phyloP scores from a whole-genome alignment of 2,113 vertebrate genomes.

The Ctenodactylus gundi region DNA sequence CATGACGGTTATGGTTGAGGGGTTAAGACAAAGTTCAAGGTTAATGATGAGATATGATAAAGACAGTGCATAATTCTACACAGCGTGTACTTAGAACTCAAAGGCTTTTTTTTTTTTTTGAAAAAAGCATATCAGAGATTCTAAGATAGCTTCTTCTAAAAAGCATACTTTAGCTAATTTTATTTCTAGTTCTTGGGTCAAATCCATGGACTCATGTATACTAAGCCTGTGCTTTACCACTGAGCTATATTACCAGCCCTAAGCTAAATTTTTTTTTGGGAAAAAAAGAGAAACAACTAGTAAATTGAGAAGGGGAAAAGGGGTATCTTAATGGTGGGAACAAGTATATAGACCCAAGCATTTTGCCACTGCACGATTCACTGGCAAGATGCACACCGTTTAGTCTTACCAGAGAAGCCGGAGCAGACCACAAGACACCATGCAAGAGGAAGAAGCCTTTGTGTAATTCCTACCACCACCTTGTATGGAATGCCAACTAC shows the following conservation, averaged over 20 bases:
- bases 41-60: not conserved
- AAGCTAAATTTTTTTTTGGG: not conserved
- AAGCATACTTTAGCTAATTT: not conserved
- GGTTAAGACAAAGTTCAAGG: not conserved
- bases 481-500: not conserved
- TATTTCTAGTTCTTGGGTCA: not conserved
- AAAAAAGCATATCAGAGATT: not conserved
- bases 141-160: conserved; percentile 24
- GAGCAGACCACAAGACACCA: not conserved
- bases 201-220: not conserved
- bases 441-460: not conserved
- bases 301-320: not conserved
- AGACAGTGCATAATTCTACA: not conserved
- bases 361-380: not conserved
- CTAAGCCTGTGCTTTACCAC: not conserved
- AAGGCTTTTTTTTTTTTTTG: not conserved
- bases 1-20: not conserved
- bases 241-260: not conserved
- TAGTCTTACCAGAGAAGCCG: not conserved
- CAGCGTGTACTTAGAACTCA: not conserved
- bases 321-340: not conserved
- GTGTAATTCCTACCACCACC: not conserved
- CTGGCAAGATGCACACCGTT: not conserved
- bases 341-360: not conserved
- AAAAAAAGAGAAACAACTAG: not conserved